Evolutionary conservation across 2,797 vertebrate genomes (phyloP).

Genomic region (Sebastes cheni): DNA sequence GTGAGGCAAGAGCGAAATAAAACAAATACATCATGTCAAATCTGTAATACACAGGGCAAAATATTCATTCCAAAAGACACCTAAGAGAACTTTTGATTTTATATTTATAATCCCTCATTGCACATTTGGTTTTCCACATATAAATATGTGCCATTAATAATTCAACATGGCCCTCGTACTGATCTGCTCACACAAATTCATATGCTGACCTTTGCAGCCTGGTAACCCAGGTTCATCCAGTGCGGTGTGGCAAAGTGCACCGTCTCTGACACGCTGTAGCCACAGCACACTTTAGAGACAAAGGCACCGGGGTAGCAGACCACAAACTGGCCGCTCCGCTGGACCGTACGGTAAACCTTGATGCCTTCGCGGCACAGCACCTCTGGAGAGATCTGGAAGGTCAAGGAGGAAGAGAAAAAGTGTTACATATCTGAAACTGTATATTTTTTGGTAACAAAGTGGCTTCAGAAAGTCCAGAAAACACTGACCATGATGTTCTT

Average conservation of each 20-base stretch:
- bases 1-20: neutral
- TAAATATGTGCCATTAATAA: neutral
- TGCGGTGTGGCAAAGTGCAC: constrained; percentile 99
- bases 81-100: neutral
- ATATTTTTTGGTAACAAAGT: neutral
- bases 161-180: neutral
- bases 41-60: neutral
- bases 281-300: constrained; percentile 97
- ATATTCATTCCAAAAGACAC: neutral
- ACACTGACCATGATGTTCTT: constrained; percentile 94
- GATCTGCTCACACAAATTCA: neutral
- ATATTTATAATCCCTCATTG: neutral
- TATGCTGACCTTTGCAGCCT: constrained; percentile 93
- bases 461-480: neutral
- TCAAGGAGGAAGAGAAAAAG: too few species aligned
- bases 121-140: neutral
- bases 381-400: constrained; percentile 94
- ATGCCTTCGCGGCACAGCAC: constrained; percentile 96
- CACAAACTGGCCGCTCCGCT: constrained; percentile 96
- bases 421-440: neutral
- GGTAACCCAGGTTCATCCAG: constrained; percentile 98
- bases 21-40: neutral
- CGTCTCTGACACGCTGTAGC: constrained; percentile 98
- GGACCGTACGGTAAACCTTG: constrained; percentile 96
- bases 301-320: constrained; percentile 98